These are phyloP conservation scores for Netelia melanura DNA, from an alignment of 2,888 invertebrate genomes.

Conservation along the genomic window DNA sequence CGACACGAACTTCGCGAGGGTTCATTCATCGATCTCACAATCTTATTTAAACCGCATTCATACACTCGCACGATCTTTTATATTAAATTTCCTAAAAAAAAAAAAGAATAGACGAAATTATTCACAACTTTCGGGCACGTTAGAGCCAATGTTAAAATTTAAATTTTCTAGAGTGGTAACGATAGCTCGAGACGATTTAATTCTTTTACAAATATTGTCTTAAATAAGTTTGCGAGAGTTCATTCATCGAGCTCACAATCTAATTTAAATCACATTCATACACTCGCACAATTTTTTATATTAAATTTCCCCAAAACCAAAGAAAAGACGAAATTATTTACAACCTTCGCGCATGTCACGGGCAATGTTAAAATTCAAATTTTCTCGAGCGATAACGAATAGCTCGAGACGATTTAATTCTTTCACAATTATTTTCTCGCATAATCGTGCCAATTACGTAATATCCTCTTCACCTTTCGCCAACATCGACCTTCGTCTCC, in stretches of 20 bases:
- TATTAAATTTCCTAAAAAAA: background rate
- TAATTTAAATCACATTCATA: background rate
- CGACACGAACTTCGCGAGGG: slow-evolving; percentile 17
- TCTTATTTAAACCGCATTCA: background rate
- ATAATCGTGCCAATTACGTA: too few species aligned
- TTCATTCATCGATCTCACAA: slow-evolving; percentile 50
- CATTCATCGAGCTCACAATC: slow-evolving; percentile 49
- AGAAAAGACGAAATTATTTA: background rate
- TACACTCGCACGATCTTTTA: background rate
- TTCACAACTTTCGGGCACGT: background rate
- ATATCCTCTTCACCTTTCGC: too few species aligned
- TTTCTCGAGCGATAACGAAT: too few species aligned
- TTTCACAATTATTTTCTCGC: too few species aligned
- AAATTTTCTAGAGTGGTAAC: too few species aligned
- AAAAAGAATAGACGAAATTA: background rate
- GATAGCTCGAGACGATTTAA: too few species aligned
- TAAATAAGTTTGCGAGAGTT: background rate
- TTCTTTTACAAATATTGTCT: too few species aligned
- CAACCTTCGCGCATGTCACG: background rate
- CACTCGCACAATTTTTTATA: background rate
- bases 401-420: too few species aligned
- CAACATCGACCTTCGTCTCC: too few species aligned
- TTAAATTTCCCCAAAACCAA: background rate
- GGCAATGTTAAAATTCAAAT: too few species aligned
- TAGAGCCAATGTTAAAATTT: too few species aligned